These are phyloP conservation scores for Tenthredo amoena DNA, from an alignment of 2,888 invertebrate species.

Conservation along the genomic window DNA sequence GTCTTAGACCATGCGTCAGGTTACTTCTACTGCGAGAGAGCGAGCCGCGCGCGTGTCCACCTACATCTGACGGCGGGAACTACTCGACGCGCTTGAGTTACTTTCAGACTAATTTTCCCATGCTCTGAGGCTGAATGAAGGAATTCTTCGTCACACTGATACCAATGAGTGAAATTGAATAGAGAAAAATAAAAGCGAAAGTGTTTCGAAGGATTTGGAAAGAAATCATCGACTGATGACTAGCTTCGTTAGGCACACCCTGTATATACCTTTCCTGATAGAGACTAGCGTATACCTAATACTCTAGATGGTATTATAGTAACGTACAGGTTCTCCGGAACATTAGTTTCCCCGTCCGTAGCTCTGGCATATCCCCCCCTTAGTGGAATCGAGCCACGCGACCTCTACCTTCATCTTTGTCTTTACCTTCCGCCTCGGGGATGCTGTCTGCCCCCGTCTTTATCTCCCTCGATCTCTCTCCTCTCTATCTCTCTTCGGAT, in stretches of 20 bases:
- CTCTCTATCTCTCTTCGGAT: background rate
- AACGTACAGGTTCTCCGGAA: conserved; percentile 48
- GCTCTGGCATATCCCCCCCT: conserved; percentile 7
- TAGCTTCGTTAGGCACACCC: background rate
- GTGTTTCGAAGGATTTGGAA: background rate
- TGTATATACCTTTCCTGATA: conserved; percentile 19
- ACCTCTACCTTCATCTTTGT: conserved; percentile 50
- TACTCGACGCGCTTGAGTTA: background rate
- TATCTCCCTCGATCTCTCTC: conserved; percentile 23
- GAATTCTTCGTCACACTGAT: too few species aligned
- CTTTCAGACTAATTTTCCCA: too few species aligned
- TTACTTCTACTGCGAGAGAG: conserved; percentile 8
- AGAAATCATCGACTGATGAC: background rate
- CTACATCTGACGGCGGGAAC: background rate
- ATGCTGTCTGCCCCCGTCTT: conserved; percentile 30
- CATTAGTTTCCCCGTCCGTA: conserved; percentile 49
- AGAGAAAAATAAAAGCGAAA: background rate
- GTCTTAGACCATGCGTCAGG: background rate
- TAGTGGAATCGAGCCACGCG: conserved; percentile 47
- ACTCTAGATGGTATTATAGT: conserved; percentile 50
- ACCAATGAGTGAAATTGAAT: too few species aligned
- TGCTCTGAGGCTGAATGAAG: too few species aligned
- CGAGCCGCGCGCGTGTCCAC: background rate
- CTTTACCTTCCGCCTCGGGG: conserved; percentile 38
- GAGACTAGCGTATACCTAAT: conserved; percentile 21